Evolutionary conservation across 2,113 vertebrate species (phyloP), one percentile per base, ranked within the genome.

Genomic region (Oceanites oceanicus): DNA sequence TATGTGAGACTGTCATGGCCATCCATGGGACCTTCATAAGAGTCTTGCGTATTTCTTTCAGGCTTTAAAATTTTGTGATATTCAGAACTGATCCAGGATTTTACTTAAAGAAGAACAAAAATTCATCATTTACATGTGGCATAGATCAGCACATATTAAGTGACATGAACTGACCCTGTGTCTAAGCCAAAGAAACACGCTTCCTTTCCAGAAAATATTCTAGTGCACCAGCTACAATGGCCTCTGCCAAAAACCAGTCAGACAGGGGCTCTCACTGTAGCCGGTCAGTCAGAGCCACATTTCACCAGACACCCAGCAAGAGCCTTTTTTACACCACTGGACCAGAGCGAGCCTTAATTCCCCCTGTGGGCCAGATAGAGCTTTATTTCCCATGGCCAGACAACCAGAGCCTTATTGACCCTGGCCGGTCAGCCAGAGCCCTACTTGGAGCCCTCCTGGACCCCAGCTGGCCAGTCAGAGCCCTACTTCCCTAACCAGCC

Each of bases 241-340:
- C 14, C 20, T 86, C 70, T 82, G 47, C 29, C 40, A 50, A 32
- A 52, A 71, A 27, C 8, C 71, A 72, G 38, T 9, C 34, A 77
- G 50, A 11, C 44, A 70, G 49, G 55, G n/a, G 4, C 20, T 66
- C 19, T 82, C 13, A 36, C 13, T 8, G 10, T 15, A 81, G 27
- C 14, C 66, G n/a, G 7, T 32, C 17, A 52, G 11, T 34, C 47
- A 73, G 58, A 58, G 14, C 13, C 15, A 40, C 66, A 40, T 45
- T 81, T 29, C 27, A 53, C 8, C 10, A 3, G 7, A 17, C 29
- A 76, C 12, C 3, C 11, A 53, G 32, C 2, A 77, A 38, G 0
- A 47, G 13, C 15, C 0, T 4, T 76, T 70, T 53, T 30, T 0
- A 40, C 5, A 17, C 7, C 62, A 77, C 15, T 0, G 1, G 2